A percentile compares a stretch with the other conserved stretches of the same genome.
Conservation (phyloP, 2,113 vertebrate genomes). For the Empidonax traillii region DNA sequence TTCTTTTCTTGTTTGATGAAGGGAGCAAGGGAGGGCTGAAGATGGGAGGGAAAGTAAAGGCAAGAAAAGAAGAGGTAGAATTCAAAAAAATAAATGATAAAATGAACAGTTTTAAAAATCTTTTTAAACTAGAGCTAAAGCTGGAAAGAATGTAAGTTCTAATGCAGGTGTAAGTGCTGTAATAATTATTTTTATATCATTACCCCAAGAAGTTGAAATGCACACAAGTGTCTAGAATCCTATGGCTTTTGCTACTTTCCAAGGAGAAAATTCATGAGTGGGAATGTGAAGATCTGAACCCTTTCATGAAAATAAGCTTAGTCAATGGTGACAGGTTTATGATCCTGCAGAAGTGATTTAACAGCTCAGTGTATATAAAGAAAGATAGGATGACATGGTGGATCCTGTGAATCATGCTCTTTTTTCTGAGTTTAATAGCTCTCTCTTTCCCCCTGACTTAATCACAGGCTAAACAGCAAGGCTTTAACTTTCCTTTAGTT, state of each 20-base stretch:
- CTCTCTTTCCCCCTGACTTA: neutral
- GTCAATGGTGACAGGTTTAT: neutral
- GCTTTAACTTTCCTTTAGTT: slow-evolving; percentile 22
- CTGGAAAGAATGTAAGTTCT: neutral
- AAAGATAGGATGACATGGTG: neutral
- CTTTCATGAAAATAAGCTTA: neutral
- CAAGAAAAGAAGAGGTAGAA: neutral
- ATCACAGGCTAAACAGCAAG: neutral
- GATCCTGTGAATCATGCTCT: slow-evolving; percentile 27
- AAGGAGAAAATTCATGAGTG: neutral
- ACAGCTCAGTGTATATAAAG: neutral
- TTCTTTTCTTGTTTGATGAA: neutral
- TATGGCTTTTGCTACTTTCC: neutral
- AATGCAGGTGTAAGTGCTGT: neutral
- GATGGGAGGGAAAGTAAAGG: neutral
- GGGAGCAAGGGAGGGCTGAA: neutral
- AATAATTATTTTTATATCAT: neutral
- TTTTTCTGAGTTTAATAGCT: neutral
- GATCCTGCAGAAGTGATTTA: neutral
- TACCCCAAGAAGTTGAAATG: neutral
- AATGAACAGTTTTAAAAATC: neutral
- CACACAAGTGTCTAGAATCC: neutral
- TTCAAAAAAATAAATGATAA: neutral
- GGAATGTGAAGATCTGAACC: neutral
- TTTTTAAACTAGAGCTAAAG: slow-evolving; percentile 36